phyloP scores from a whole-genome alignment of 2,888 invertebrate genomes.

The Arctia plantaginis region DNA sequence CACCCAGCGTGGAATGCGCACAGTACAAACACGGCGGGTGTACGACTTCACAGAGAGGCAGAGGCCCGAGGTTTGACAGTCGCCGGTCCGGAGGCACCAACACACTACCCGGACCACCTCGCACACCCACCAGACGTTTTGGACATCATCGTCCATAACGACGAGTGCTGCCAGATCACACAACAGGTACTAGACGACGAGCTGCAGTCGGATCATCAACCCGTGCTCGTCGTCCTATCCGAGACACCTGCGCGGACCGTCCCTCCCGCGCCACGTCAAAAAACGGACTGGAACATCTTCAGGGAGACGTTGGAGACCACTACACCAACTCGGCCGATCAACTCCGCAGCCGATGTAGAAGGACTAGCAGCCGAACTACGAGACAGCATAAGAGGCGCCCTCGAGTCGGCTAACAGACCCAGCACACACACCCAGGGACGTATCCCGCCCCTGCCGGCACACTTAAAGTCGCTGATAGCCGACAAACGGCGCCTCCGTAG shows the following conservation, averaged over 20 bases:
- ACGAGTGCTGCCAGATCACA: not conserved
- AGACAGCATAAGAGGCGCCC: not conserved
- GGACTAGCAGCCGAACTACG: not conserved
- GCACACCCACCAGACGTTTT: not conserved
- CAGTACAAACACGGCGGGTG: not conserved
- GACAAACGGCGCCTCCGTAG: not conserved
- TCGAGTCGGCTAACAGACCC: not conserved
- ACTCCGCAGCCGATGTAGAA: too few species aligned
- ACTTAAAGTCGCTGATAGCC: not conserved
- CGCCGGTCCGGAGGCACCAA: conserved; percentile 10
- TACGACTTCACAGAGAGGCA: not conserved
- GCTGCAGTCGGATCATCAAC: conserved; percentile 8
- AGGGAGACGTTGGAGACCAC: not conserved
- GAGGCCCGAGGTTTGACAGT: not conserved
- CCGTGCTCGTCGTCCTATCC: not conserved
- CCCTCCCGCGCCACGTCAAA: not conserved
- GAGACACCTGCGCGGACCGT: not conserved
- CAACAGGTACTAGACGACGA: conserved; percentile 5
- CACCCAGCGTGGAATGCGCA: too few species aligned
- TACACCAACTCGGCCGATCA: not conserved
- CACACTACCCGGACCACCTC: conserved; percentile 5
- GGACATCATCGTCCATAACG: not conserved
- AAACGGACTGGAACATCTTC: not conserved
- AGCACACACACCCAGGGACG: not conserved
- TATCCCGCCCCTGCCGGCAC: not conserved